Base-by-base conservation (phyloP, 2,797 vertebrate species). In the Alauda arvensis region DNA sequence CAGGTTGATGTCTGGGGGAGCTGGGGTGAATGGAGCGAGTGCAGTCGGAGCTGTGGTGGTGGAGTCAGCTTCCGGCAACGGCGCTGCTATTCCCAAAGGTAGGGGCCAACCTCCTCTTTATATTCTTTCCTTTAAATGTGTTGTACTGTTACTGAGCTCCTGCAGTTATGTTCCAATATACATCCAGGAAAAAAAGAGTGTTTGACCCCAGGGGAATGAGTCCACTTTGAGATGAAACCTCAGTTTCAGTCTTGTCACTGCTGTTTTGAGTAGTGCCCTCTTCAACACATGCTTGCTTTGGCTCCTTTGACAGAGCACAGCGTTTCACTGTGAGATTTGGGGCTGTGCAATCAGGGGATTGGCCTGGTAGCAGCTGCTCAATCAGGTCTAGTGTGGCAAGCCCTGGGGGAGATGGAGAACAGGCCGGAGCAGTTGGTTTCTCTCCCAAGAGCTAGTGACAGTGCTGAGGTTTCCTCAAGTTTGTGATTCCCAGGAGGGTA, bases 31-130 rank as follows among this genome's bases (percentile, higher is more conserved):
- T 99, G 98, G 90, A 96, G 98, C 21, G 95, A 97, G 66, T 99
- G 99, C 96, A 99, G 98, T 82, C 97, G 98, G 69, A 99, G 97
- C 93, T 99, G 99, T 70, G 99, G 99, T 0, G 96, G 97, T 4
- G 99, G 99, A 3, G 96, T 99, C 77, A 98, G 98, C 87, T 85
- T 96, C 91, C 97, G 96, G 81, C 97, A 97, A 17, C 97, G 99
- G 20, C 96, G 20, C 67, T 99, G 99, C 86, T 95, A 97, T 93
- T 98, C 98, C 37, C 97, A 95, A 89, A 98, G 99, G 99, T 99
- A 95, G 94, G 72, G 34, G 8, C 17, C 62, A 43, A 26, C 57
- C 11, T 48, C 12, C 15, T 57, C 63, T 37, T 8, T 24, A 21
- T 34, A 48, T 62, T 29, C 5, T 70, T 63, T 89, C 37, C 59